Evolutionary conservation across 2,113 vertebrate species (phyloP), one percentile per base, ranked within the genome.

Genomic region (Rhinolophus sinicus): DNA sequence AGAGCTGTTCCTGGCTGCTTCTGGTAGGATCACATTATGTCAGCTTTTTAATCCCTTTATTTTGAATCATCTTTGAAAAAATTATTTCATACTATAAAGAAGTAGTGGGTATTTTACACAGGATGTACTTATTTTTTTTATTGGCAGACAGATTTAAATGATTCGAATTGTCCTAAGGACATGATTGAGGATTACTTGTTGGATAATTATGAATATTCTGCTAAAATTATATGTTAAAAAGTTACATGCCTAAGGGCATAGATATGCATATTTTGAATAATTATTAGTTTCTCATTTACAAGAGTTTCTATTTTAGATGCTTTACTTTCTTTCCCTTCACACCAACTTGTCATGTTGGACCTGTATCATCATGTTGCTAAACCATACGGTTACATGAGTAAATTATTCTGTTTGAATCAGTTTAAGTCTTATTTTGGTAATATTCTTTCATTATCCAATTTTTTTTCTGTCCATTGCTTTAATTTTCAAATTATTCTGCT

Each of bases 1-100:
- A 99, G 99, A 99, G 99, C 98, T 99, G 98, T 99, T 99, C 98
- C 99, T 99, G 99, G 99, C 99, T 98, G 98, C 98, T 98, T 99
- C 99, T 97, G 99, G 99, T 99, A 99, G 99, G 99, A 99, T 98
- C 96, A 98, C 90, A 96, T 98, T 98, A 98, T 98, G 97, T 98
- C 98, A 98, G 97, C 97, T 98, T 98, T 98, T 97, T 96, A 98
- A 75, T 97, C 97, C 88, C 88, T 96, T 90, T 92, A 82, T 97
- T 96, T 95, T 65, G 90, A 96, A 26, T 92, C 80, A 93, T 64
- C 18, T 89, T 84, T 95, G 65, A 94, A 92, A 96, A 58, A 54
- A 65, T 88, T 77, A 85, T 77, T 81, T 97, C 44, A 56, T 97
- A 62, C 40, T 93, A 54, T 95, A 85, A 73, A 28, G 26, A 95